Evolutionary conservation across 2,888 invertebrate species (phyloP), one percentile per base, ranked within the genome.

Genomic region (Tiliacea citrago): DNA sequence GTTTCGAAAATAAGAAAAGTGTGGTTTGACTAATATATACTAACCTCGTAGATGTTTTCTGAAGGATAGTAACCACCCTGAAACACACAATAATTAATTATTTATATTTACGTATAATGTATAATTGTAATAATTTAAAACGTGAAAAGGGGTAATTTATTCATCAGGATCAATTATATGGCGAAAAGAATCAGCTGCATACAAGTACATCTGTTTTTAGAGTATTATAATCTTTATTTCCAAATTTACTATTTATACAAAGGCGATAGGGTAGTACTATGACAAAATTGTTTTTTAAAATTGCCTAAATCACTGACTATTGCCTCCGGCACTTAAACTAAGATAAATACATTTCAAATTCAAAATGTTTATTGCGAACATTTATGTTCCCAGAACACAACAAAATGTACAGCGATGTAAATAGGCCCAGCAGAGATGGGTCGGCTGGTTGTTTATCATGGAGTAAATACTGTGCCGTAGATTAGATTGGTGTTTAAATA

Each of bases 41-140:
- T 89, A 66, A 94, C 94, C 88, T 95, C 95, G 77, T 95, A 95
- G 16, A 91, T 88, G 73, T 91, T 93, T 55, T 95, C 95, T n/a
- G 94, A 90, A 0, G 95, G 95, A 77, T 94, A 92, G 75, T 90
- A 93, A 3, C 95, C 95, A 42, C 95, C 95, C 95, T 95, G 93
- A 86, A 90, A 83, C 35, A 79, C 71, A 63, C 0, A 74, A 57
- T 6, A 2, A 62, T 58, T 29, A 29, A 60, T 61, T n/a, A 29
- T 47, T 42, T 2, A 55, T 65, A 35, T 39, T 62, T 62, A 62
- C 39, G 1, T 9, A 39, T 53, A 10, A n/a, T 6, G 16, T 3
- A 55, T n/a, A 13, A 29, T 42, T 42, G 2, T 16, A n/a, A n/a
- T 16, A 16, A 42, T 62, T 42, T 5, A 10, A 62, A n/a, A n/a